Conservation (phyloP, 2,888 invertebrate species). For the Mayetiola destructor region DNA sequence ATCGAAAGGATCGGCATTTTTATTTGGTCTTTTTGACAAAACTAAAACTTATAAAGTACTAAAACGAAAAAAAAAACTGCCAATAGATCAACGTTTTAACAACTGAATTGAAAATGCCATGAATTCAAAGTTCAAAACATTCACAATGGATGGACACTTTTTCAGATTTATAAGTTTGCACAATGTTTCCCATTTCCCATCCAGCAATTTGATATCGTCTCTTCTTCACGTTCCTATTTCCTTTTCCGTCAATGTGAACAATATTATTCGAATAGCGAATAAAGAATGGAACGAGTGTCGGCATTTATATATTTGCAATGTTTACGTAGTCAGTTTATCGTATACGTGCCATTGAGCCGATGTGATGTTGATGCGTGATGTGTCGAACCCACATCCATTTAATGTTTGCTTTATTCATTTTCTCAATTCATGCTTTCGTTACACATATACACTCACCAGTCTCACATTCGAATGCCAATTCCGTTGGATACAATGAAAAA, state of each 20-base stretch:
- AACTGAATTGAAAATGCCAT: conserved; percentile 1
- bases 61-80: neutral
- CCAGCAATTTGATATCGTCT: neutral
- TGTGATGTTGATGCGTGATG: conserved; percentile 8
- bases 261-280: no score
- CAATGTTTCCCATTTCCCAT: no score
- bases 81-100: conserved; percentile 6
- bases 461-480: neutral
- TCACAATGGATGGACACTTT: neutral
- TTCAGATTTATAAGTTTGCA: conserved; percentile 8
- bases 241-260: no score
- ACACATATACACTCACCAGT: neutral
- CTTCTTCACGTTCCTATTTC: no score
- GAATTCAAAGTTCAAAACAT: no score
- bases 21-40: neutral
- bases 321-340: neutral
- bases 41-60: neutral
- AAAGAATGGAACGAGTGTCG: no score
- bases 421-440: neutral
- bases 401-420: conserved; percentile 12
- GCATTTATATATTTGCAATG: conserved; percentile 10
- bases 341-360: neutral
- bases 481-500: conserved; percentile 1
- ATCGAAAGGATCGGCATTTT: no score
- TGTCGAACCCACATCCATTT: conserved; percentile 12